Percentiles rank a stretch among this genome's conserved stretches.
Evolutionary conservation across 2,113 vertebrate species (phyloP).

Genomic region (Psittacus erithacus): DNA sequence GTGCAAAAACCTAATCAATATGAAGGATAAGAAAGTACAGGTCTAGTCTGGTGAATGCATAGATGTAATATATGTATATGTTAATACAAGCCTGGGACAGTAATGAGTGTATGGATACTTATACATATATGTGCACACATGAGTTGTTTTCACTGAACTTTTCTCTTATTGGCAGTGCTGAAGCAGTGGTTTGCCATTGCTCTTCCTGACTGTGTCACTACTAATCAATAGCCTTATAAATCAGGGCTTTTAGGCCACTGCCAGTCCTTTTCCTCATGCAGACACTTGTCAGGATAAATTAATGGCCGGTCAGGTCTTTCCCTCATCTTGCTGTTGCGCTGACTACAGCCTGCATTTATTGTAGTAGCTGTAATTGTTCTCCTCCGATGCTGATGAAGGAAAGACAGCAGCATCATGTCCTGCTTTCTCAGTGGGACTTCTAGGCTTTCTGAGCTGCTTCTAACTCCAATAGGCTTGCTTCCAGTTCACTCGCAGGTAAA

Average conservation of each 20-base stretch:
- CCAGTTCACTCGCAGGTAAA: not conserved
- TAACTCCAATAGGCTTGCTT: not conserved
- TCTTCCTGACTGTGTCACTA: not conserved
- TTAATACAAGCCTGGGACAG: not conserved
- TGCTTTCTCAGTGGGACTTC: not conserved
- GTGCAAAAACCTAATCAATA: not conserved
- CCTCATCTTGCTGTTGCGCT: not conserved
- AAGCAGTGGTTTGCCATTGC: not conserved
- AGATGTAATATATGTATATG: not conserved
- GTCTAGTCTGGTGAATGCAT: not conserved
- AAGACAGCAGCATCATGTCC: not conserved
- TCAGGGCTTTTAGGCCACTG: not conserved
- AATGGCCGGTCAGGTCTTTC: not conserved
- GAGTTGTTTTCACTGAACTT: not conserved
- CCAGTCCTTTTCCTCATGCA: not conserved
- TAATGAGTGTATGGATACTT: not conserved
- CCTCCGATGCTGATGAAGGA: not conserved
- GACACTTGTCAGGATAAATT: slow-evolving; percentile 1
- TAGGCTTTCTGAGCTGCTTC: not conserved
- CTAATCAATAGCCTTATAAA: slow-evolving; percentile 44
- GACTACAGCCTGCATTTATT: not conserved
- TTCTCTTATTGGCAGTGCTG: not conserved
- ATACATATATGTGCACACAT: not conserved
- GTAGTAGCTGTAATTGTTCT: not conserved
- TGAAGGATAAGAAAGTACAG: not conserved